Evolutionary conservation across 2,113 vertebrate species (phyloP), one percentile per base, ranked within the genome.

Genomic region (Petromus typicus): DNA sequence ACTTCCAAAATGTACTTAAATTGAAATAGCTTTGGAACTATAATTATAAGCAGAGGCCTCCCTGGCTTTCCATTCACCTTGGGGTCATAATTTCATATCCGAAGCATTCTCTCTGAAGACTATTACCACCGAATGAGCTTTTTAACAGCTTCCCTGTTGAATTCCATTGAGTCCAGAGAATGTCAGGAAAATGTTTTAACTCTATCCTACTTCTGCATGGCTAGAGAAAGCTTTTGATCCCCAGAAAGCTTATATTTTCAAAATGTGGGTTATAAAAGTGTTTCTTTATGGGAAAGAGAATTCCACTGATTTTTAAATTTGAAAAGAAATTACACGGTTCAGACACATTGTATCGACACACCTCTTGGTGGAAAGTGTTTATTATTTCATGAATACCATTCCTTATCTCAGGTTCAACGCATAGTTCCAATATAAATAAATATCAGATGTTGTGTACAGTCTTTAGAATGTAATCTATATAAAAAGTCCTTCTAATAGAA

Each of bases 61-160:
- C 17, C 59, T 96, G 80, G 20, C 75, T 97, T 96, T 97, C 23
- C 13, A 18, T 96, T 91, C 63, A 96, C 61, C 16, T 40, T 81
- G 43, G 76, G 75, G 63, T 96, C 73, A 89, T 89, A 54, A 95
- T 98, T 98, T 98, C 89, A 86, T 97, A 92, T 96, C 95, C 95
- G 34, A 32, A 94, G 80, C 69, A 57, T 89, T 96, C 80, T 95
- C 57, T 95, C 34, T 40, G 1, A 63, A 80, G 64, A 45, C 4
- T 89, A 61, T 96, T 90, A 90, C 18, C 17, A 0, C 64, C 51
- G 83, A 96, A 81, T 75, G 89, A 54, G 20, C 23, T 97, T 96
- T 96, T 91, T 89, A 79, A 86, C 54, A 89, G 89, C 86, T 95
- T 96, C 82, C 17, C 69, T 93, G 57, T 73, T 96, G 94, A 98